These are phyloP conservation scores for Polyommatus icarus DNA, from an alignment of 2,888 invertebrate species.

Conservation along the genomic window DNA sequence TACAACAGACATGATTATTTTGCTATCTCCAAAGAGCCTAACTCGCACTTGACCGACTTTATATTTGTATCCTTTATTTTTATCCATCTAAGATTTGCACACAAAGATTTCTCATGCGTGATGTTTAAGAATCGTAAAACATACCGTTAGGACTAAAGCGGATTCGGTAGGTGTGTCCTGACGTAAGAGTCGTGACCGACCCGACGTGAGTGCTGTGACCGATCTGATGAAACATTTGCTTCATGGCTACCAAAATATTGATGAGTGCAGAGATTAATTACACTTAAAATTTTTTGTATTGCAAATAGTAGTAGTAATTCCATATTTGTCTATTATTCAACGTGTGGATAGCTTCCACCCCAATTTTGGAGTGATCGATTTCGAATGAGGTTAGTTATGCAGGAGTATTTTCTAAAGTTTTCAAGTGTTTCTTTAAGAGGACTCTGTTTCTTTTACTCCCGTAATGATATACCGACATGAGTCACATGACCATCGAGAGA, in stretches of 20 bases:
- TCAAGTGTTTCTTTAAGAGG: not conserved
- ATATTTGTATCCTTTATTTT: no score
- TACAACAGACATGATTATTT: no score
- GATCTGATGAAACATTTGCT: constrained; percentile 39
- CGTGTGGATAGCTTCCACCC: not conserved
- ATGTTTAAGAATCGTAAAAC: not conserved
- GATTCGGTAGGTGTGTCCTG: constrained; percentile 53
- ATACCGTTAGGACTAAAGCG: constrained; percentile 51
- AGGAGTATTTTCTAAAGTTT: not conserved
- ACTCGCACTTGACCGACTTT: no score
- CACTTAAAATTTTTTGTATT: not conserved
- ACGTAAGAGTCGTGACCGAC: constrained; percentile 60
- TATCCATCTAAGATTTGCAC: not conserved
- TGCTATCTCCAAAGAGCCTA: no score
- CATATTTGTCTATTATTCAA: not conserved
- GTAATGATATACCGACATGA: not conserved
- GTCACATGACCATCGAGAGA: not conserved
- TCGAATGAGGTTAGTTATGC: not conserved
- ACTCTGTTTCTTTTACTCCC: not conserved
- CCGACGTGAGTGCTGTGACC: constrained; percentile 59
- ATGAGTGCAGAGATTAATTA: not conserved
- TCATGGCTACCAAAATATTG: constrained; percentile 25
- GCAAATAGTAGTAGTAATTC: not conserved
- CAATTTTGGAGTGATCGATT: not conserved
- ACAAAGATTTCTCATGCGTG: not conserved